A percentile compares a stretch with the other conserved stretches of the same genome.
Evolutionary conservation across 2,797 vertebrate genomes (phyloP).

Genomic region (Galaxias olidus): DNA sequence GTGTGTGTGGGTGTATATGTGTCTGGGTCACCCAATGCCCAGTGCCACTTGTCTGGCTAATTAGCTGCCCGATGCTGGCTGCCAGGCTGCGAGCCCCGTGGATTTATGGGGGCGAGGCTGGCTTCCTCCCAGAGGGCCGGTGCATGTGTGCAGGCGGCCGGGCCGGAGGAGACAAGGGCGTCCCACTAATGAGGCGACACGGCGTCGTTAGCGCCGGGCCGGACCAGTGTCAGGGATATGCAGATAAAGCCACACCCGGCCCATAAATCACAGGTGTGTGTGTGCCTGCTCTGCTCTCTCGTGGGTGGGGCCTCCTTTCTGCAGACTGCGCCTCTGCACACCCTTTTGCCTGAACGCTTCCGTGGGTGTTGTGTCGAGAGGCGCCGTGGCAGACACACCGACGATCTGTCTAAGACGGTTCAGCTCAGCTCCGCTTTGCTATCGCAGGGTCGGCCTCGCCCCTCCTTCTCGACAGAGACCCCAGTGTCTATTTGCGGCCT

Average conservation of each 20-base stretch:
- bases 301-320: too few relatives aligned
- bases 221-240: constrained; percentile 62
- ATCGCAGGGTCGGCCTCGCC: too few relatives aligned
- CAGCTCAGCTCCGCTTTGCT: too few relatives aligned
- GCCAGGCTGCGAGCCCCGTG: constrained; percentile 56
- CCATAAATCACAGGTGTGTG: constrained; percentile 64
- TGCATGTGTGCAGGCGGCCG: constrained; percentile 29
- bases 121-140: constrained; percentile 44
- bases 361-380: too few relatives aligned
- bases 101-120: constrained; percentile 61
- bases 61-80: constrained; percentile 63
- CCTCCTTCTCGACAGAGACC: too few relatives aligned
- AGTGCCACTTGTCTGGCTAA: constrained; percentile 71
- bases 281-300: background rate
- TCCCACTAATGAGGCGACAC: constrained; percentile 73
- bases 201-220: constrained; percentile 67
- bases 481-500: too few relatives aligned
- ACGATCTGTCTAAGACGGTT: too few relatives aligned
- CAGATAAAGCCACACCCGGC: constrained; percentile 63
- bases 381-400: too few relatives aligned
- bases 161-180: constrained; percentile 58
- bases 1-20: constrained; percentile 7
- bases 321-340: too few relatives aligned
- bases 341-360: too few relatives aligned
- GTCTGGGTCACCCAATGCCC: constrained; percentile 62